Evolutionary conservation across 2,888 invertebrate genomes (phyloP).

Genomic region (Catocala sponsa): DNA sequence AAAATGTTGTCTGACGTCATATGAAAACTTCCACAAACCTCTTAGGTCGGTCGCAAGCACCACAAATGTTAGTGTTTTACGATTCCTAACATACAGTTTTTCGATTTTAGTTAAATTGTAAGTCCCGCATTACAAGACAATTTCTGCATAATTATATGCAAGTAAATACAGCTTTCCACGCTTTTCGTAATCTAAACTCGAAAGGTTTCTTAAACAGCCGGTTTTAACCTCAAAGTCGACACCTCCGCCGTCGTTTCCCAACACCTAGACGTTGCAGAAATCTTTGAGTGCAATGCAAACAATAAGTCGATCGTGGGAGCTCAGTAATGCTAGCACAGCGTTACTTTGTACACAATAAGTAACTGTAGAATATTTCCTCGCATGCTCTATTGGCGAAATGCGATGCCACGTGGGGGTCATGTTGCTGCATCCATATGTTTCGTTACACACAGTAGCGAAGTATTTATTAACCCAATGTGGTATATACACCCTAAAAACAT

Average conservation of each 20-base stretch:
- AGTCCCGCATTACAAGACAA: constrained; percentile 42
- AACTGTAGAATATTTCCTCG: constrained; percentile 75
- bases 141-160: constrained; percentile 60
- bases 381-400: constrained; percentile 75
- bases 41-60: not conserved
- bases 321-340: constrained; percentile 65
- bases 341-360: constrained; percentile 69
- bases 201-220: constrained; percentile 82
- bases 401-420: constrained; percentile 59
- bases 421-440: not conserved
- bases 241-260: constrained; percentile 74
- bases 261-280: constrained; percentile 82
- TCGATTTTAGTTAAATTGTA: constrained; percentile 44
- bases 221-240: constrained; percentile 76
- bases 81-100: not conserved
- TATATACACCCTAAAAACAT: not conserved
- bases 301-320: constrained; percentile 83
- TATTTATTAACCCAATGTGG: not conserved
- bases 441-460: not conserved
- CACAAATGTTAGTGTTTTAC: not conserved
- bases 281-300: constrained; percentile 82
- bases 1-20: constrained; percentile 54
- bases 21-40: constrained; percentile 35
- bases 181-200: constrained; percentile 81
- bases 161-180: constrained; percentile 74